Conservation (phyloP, 2,797 vertebrate genomes). For the Rhincodon typus region DNA sequence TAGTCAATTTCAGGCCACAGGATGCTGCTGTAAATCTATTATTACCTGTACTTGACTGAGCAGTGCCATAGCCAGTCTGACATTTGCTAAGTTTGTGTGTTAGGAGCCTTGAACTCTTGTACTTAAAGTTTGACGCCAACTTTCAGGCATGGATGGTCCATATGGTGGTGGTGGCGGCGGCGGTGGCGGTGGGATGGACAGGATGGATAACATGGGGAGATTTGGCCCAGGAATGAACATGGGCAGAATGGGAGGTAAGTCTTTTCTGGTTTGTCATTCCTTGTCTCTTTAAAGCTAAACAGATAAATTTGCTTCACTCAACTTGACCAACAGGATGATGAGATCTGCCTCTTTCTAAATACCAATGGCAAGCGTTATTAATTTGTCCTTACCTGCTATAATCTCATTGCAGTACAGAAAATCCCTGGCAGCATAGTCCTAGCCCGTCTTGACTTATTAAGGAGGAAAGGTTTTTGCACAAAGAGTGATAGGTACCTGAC, state of each 20-base stretch:
- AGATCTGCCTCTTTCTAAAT: neutral
- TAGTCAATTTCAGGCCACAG: neutral
- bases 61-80: neutral
- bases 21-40: neutral
- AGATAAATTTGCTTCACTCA: neutral
- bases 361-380: neutral
- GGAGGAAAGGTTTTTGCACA: neutral
- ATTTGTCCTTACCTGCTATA: neutral
- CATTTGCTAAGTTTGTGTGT: neutral
- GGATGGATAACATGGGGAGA: slow-evolving; percentile 80
- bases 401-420: neutral
- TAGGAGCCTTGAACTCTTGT: neutral
- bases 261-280: neutral
- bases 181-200: slow-evolving; percentile 55
- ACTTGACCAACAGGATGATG: neutral
- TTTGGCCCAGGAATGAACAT: slow-evolving; percentile 84
- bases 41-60: neutral
- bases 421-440: neutral
- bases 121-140: slow-evolving; percentile 33
- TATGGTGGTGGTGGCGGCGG: slow-evolving; percentile 65
- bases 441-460: neutral
- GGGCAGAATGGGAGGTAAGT: slow-evolving; percentile 84
- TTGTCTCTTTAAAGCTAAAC: neutral
- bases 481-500: too few relatives aligned
- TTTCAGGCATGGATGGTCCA: slow-evolving; percentile 85